Percentiles rank a stretch among this genome's conserved stretches.
phyloP scores from a whole-genome alignment of 1,140 invertebrate genomes.

The Drosophila serrata region DNA sequence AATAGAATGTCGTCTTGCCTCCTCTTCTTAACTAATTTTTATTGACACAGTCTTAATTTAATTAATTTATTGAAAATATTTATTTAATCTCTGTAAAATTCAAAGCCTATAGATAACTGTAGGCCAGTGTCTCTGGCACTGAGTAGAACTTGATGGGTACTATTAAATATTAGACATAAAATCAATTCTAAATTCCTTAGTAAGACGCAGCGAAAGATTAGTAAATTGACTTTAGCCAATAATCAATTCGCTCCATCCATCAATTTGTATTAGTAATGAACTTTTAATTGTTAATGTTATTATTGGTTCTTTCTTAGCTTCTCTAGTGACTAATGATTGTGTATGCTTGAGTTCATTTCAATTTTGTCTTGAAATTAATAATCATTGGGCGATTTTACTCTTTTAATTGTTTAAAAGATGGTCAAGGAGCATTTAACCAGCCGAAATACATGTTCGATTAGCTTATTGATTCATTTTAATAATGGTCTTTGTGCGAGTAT shows the following conservation, averaged over 20 bases:
- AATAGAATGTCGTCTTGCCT: too few species aligned
- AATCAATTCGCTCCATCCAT: conserved; percentile 28
- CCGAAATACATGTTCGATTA: background rate
- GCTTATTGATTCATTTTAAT: conserved; percentile 23
- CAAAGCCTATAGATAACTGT: background rate
- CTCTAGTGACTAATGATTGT: conserved; percentile 26
- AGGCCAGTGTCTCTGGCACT: background rate
- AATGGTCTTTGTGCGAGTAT: conserved; percentile 4
- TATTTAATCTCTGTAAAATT: background rate
- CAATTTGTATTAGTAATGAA: conserved; percentile 27
- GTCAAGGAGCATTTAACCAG: conserved; percentile 2
- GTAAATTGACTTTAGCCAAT: conserved; percentile 10
- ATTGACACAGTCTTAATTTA: background rate
- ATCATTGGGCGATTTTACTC: background rate
- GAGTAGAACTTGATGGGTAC: background rate
- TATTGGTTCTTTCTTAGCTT: conserved; percentile 12
- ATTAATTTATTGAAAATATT: background rate
- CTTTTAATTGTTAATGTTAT: conserved; percentile 18
- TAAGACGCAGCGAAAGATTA: conserved; percentile 6
- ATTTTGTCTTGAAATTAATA: conserved; percentile 5
- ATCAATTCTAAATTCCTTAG: conserved; percentile 10
- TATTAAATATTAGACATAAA: conserved; percentile 19
- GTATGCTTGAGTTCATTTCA: conserved; percentile 4
- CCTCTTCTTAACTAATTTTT: background rate
- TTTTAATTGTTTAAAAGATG: conserved; percentile 26